phyloP scores from a whole-genome alignment of 1,140 invertebrate genomes.

The Cataglyphis hispanica region DNA sequence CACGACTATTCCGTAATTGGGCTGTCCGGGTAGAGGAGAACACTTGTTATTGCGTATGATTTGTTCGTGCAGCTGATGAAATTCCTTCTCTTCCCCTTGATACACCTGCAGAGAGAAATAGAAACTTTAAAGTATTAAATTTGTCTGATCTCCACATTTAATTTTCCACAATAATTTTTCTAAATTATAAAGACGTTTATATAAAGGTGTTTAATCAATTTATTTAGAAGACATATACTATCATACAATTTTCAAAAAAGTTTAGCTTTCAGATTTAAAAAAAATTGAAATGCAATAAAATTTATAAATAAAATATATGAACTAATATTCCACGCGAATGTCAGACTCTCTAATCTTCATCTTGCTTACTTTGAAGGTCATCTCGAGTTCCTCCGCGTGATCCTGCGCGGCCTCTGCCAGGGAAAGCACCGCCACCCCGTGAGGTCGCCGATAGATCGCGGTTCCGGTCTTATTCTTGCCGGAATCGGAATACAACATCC shows the following conservation, averaged over 20 bases:
- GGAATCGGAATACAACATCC: conserved; percentile 94
- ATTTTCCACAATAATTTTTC: background rate
- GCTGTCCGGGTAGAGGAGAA: conserved; percentile 91
- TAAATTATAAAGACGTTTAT: too few species aligned
- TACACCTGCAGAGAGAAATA: conserved; percentile 88
- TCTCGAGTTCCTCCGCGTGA: conserved; percentile 89
- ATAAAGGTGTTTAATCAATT: background rate
- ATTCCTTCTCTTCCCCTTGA: conserved; percentile 96
- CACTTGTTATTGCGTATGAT: conserved; percentile 95
- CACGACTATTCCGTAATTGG: conserved; percentile 90
- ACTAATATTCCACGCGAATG: background rate
- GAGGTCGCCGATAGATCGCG: conserved; percentile 91
- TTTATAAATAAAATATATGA: background rate
- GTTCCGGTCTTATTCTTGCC: conserved; percentile 89
- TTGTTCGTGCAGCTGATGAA: conserved; percentile 95
- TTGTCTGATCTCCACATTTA: background rate
- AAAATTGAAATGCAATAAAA: background rate
- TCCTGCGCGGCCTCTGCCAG: conserved; percentile 88
- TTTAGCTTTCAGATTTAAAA: background rate
- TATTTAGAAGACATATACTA: background rate
- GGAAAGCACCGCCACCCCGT: conserved; percentile 93
- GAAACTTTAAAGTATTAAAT: background rate
- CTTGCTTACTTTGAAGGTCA: conserved; percentile 88
- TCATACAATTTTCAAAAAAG: background rate
- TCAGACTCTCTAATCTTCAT: background rate